These are phyloP conservation scores for Sebastes wilsoni DNA, from an alignment of 2,797 vertebrate species.

Conservation along the genomic window DNA sequence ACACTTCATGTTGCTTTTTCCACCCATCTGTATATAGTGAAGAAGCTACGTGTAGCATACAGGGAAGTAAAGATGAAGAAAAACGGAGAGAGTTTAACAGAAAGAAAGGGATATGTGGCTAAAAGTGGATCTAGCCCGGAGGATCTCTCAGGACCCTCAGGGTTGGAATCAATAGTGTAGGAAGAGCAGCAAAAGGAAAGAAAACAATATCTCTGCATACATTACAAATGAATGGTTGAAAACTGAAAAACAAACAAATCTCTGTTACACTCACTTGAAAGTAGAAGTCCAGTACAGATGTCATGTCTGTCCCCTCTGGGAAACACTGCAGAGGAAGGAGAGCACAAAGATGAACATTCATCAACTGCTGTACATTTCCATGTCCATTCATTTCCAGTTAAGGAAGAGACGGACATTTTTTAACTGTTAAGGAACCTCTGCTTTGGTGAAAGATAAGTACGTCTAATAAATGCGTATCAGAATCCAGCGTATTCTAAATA, in stretches of 20 bases:
- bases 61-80: neutral
- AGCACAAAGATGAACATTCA: conserved; percentile 22
- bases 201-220: neutral
- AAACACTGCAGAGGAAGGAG: conserved; percentile 90
- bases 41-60: neutral
- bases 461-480: neutral
- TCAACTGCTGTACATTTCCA: neutral
- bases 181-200: neutral
- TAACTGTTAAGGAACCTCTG: neutral
- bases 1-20: neutral
- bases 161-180: neutral
- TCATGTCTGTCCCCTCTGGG: conserved; percentile 98
- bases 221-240: neutral
- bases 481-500: neutral
- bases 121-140: neutral
- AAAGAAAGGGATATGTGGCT: neutral
- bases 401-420: neutral
- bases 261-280: conserved; percentile 88
- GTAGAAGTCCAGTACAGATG: conserved; percentile 95
- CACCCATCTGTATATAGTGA: neutral
- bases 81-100: neutral
- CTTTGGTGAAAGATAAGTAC: neutral
- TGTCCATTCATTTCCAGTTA: neutral
- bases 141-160: neutral
- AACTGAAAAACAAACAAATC: neutral